Evolutionary conservation across 2,113 vertebrate species (phyloP).

Genomic region (Cryptotis parvus): DNA sequence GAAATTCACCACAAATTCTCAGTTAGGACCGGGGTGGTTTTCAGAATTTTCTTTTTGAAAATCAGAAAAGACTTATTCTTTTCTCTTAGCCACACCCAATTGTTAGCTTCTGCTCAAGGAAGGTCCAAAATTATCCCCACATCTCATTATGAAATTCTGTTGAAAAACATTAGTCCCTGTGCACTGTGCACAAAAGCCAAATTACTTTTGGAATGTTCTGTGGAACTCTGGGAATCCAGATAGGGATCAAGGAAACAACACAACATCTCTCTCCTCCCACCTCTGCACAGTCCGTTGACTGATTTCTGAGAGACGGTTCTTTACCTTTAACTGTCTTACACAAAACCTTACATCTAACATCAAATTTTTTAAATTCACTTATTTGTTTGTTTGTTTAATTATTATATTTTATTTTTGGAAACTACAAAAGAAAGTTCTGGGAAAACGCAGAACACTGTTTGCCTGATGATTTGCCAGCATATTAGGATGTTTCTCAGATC

Average conservation of each 20-base stretch:
- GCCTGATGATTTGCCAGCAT: not conserved
- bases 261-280: not conserved
- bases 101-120: not conserved
- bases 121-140: slow-evolving; percentile 24
- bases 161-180: slow-evolving; percentile 58
- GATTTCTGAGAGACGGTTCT: slow-evolving; percentile 38
- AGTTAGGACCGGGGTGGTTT: not conserved
- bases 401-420: not conserved
- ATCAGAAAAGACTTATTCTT: not conserved
- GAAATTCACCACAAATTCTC: slow-evolving; percentile 49
- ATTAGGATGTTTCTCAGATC: slow-evolving; percentile 40
- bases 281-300: not conserved
- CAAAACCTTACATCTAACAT: not conserved
- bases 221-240: slow-evolving; percentile 61
- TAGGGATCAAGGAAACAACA: slow-evolving; percentile 46
- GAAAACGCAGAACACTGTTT: not conserved
- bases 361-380: not conserved
- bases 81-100: not conserved
- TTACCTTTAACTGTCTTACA: not conserved
- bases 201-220: slow-evolving; percentile 65
- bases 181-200: slow-evolving; percentile 48
- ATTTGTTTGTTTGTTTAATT: not conserved
- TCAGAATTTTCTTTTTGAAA: not conserved
- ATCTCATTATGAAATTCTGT: slow-evolving; percentile 60
- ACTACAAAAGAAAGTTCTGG: not conserved